Evolutionary conservation across 2,113 vertebrate species (phyloP).

Genomic region (Crotalus tigris): DNA sequence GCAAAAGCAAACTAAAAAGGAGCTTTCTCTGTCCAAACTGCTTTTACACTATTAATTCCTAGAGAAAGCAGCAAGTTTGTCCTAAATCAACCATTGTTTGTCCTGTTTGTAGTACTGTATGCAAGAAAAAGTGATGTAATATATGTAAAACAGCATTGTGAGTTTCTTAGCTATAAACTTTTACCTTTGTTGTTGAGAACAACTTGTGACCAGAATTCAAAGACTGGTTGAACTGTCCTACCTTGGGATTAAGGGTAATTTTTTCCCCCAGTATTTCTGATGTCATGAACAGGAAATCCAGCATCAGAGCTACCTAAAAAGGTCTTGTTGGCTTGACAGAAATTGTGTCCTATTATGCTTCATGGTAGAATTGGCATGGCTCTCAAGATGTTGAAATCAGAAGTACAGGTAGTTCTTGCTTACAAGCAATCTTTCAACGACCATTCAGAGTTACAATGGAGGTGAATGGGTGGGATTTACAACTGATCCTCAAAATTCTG

Average conservation of each 20-base stretch:
- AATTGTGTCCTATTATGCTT: background rate
- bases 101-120: background rate
- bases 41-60: background rate
- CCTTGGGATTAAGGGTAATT: too few relatives aligned
- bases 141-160: background rate
- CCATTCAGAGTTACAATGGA: background rate
- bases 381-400: background rate
- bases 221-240: background rate
- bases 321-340: background rate
- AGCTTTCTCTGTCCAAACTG: background rate
- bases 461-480: background rate
- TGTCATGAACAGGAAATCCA: background rate
- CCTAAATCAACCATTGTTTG: background rate
- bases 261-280: rapidly evolving
- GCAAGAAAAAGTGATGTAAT: background rate
- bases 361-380: background rate
- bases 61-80: background rate
- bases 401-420: background rate
- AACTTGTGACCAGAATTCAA: background rate
- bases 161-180: background rate
- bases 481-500: background rate
- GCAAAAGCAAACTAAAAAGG: background rate
- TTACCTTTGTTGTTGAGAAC: background rate
- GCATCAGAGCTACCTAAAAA: background rate
- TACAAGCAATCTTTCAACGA: background rate